These are phyloP conservation scores for Xylocampa areola DNA, from an alignment of 2,888 invertebrate genomes.

Conservation along the genomic window DNA sequence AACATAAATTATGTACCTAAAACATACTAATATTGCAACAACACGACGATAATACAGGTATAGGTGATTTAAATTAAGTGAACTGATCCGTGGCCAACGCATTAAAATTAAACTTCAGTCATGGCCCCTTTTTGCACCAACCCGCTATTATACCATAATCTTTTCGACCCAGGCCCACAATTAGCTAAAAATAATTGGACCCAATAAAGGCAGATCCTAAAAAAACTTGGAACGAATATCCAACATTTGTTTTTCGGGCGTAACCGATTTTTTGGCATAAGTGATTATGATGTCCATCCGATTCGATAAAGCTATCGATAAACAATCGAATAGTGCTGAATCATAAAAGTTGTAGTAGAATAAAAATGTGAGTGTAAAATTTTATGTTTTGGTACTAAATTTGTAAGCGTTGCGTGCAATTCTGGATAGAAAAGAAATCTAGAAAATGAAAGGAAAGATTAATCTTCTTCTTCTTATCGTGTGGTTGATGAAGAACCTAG, in stretches of 20 bases:
- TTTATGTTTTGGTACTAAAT: slow-evolving; percentile 6
- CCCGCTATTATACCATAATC: slow-evolving; percentile 51
- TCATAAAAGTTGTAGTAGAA: slow-evolving; percentile 8
- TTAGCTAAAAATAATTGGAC: slow-evolving; percentile 52
- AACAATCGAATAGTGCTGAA: slow-evolving; percentile 54
- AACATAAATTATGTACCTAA: too few species aligned
- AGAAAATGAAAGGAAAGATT: too few species aligned
- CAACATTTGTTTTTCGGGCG: slow-evolving; percentile 49
- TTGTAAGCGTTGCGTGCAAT: slow-evolving; percentile 5
- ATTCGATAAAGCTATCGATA: slow-evolving; percentile 60
- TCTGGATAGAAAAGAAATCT: too few species aligned
- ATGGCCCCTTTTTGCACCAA: slow-evolving; percentile 49
- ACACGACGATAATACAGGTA: too few species aligned
- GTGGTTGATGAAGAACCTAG: too few species aligned
- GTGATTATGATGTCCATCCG: slow-evolving; percentile 31
- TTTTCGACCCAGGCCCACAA: slow-evolving; percentile 47
- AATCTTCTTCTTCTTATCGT: too few species aligned
- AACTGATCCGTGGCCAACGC: slow-evolving; percentile 41
- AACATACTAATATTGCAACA: too few species aligned
- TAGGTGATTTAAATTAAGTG: slow-evolving; percentile 40
- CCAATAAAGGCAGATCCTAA: slow-evolving; percentile 48
- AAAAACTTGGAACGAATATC: slow-evolving; percentile 55
- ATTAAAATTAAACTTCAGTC: slow-evolving; percentile 52
- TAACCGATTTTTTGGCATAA: slow-evolving; percentile 40
- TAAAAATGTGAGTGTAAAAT: slow-evolving; percentile 18